Evolutionary conservation across 2,888 invertebrate species (phyloP).

Genomic region (Nineta flava): DNA sequence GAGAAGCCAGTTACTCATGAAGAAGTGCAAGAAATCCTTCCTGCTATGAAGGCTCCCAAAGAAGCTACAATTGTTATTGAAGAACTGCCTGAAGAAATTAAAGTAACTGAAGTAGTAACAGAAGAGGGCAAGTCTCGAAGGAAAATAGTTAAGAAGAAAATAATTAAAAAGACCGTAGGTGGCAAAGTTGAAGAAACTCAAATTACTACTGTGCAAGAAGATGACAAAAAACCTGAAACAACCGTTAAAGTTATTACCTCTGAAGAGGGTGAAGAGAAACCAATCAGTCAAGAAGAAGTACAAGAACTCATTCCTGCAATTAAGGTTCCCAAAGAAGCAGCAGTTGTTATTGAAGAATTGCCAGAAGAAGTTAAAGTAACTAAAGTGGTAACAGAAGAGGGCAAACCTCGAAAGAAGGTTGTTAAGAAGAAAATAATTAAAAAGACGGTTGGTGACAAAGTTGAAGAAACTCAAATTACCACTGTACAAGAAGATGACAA

Average conservation of each 20-base stretch:
- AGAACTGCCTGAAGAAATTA: slow-evolving; percentile 17
- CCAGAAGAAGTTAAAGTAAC: slow-evolving; percentile 27
- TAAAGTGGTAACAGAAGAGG: slow-evolving; percentile 14
- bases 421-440: slow-evolving; percentile 2
- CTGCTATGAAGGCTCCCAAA: no score
- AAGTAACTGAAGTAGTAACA: slow-evolving; percentile 14
- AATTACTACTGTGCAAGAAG: slow-evolving; percentile 15
- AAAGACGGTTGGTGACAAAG: slow-evolving; percentile 6
- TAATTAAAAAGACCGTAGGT: slow-evolving; percentile 17
- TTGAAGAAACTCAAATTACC: slow-evolving; percentile 21
- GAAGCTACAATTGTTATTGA: slow-evolving; percentile 12
- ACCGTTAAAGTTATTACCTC: slow-evolving; percentile 23
- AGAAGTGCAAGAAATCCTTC: no score
- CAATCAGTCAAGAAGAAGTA: no score
- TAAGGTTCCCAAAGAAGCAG: slow-evolving; percentile 13
- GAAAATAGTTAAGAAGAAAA: slow-evolving; percentile 15
- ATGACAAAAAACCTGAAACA: slow-evolving; percentile 21
- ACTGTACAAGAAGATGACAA: slow-evolving; percentile 27
- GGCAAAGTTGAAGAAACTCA: slow-evolving; percentile 22
- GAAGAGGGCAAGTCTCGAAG: slow-evolving; percentile 16
- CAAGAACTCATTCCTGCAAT: slow-evolving; percentile 10
- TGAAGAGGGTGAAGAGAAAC: background rate
- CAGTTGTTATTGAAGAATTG: slow-evolving; percentile 12
- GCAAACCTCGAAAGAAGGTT: slow-evolving; percentile 15
- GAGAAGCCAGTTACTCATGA: no score